phyloP scores from a whole-genome alignment of 2,888 invertebrate species.

The Molorchus minor region DNA sequence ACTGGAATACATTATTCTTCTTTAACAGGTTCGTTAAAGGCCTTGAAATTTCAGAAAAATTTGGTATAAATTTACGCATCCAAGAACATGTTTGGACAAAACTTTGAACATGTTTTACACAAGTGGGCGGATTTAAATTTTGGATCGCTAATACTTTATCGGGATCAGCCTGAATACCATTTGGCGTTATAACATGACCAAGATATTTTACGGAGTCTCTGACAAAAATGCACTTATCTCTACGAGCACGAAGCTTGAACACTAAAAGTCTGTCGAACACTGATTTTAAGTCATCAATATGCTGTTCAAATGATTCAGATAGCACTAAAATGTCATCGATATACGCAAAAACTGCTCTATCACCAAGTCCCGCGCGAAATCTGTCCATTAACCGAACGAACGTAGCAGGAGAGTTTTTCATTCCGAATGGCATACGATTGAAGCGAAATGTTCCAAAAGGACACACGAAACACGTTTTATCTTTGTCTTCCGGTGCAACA shows the following conservation, averaged over 20 bases:
- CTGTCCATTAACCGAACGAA: slow-evolving; percentile 41
- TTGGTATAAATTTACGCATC: slow-evolving; percentile 35
- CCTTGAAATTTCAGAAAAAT: slow-evolving; percentile 31
- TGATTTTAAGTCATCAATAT: slow-evolving; percentile 38
- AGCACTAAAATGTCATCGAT: slow-evolving; percentile 33
- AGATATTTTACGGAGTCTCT: slow-evolving; percentile 30
- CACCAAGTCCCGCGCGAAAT: slow-evolving; percentile 28
- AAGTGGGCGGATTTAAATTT: slow-evolving; percentile 22
- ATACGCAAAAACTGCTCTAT: slow-evolving; percentile 34
- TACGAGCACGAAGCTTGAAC: slow-evolving; percentile 32
- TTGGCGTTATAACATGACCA: slow-evolving; percentile 31
- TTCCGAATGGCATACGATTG: slow-evolving; percentile 37
- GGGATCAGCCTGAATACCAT: slow-evolving; percentile 36
- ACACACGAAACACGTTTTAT: slow-evolving; percentile 34
- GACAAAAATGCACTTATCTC: slow-evolving; percentile 36
- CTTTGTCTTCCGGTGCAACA: slow-evolving; percentile 22
- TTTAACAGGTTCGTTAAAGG: slow-evolving; percentile 34
- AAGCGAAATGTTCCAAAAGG: slow-evolving; percentile 21
- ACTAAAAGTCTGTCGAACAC: slow-evolving; percentile 26
- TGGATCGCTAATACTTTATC: slow-evolving; percentile 35
- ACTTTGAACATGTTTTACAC: slow-evolving; percentile 31
- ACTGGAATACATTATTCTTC: slow-evolving; percentile 26
- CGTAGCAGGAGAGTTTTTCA: slow-evolving; percentile 37
- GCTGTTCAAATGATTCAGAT: slow-evolving; percentile 37
- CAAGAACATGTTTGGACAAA: slow-evolving; percentile 38